Percentiles rank a stretch among this genome's conserved stretches.
Conservation (phyloP, 35 echinoderm and acorn worm species). For the Amphiura filiformis region DNA sequence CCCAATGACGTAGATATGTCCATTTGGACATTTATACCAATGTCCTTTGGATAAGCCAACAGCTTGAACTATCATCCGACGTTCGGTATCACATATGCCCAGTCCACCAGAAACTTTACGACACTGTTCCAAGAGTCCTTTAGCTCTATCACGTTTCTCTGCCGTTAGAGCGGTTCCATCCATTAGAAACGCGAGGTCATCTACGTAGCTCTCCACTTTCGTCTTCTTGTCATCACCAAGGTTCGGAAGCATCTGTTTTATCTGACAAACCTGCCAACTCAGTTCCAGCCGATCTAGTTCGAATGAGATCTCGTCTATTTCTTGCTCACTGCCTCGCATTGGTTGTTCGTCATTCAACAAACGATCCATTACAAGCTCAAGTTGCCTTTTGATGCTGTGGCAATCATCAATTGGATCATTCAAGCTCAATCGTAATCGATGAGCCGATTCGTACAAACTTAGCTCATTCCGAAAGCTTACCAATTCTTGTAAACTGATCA, state of each 20-base stretch:
- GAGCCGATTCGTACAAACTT: not conserved
- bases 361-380: not conserved
- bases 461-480: not conserved
- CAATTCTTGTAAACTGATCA: not conserved
- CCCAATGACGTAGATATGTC: slow-evolving; percentile 75
- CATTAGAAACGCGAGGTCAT: not conserved
- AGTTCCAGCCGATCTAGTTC: not conserved
- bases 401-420: not conserved
- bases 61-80: slow-evolving; percentile 55
- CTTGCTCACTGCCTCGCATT: slow-evolving; percentile 20
- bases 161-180: slow-evolving; percentile 17
- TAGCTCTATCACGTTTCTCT: slow-evolving; percentile 21
- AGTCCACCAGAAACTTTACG: not conserved
- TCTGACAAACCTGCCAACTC: not conserved
- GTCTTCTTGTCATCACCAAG: not conserved
- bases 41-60: slow-evolving; percentile 50
- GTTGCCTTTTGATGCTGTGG: not conserved
- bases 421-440: not conserved
- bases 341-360: not conserved
- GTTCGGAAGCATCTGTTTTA: not conserved
- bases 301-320: slow-evolving; percentile 10
- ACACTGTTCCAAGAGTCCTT: slow-evolving; percentile 32
- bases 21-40: slow-evolving; percentile 81
- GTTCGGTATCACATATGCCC: slow-evolving; percentile 48
- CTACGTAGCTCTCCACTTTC: not conserved